Base-by-base conservation (phyloP, 2,888 invertebrate genomes). In the Oscheius sp. region DNA sequence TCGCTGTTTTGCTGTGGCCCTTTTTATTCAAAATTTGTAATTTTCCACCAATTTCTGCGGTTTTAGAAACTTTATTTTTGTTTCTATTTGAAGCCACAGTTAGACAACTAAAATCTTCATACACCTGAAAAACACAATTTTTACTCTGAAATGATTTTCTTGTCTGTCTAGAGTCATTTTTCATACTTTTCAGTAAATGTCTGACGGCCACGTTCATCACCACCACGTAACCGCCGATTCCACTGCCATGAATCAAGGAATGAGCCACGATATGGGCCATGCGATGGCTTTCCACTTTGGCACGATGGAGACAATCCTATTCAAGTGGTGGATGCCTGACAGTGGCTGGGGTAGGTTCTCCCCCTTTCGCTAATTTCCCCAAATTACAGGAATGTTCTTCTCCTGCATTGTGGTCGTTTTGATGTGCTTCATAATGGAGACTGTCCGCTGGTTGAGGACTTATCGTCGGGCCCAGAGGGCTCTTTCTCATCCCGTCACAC, bases 301-400 rank as follows among this genome's bases (percentile, higher is more conserved):
- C 16, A 72, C 72, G 9, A 72, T 71, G 29, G 86, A 87, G 66
- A 83, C 83, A 1, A 83, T 87, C 46, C 78, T 87, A 6, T 87
- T 87, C 76, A 73, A 73, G 35, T 86, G 85, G 76, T 87, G 86
- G 86, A 78, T 77, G 74, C 81, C 80, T 6, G 63, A 71, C 23
- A 23, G 29, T 52, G 66, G 25, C 18, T 52, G 25, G n/a, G 66
- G 66, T 66, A 13, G 27, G 46, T n/a, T n/a, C n/a, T n/a, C n/a
- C n/a, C n/a, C n/a, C n/a, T n/a, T n/a, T 45, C 13, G 13, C 7
- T 12, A 45, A 45, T 45, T 13, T 45, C 45, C 45, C 7, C 35
- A 27, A 21, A n/a, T 35, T 80, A 72, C 68, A 86, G 86, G 85
- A 16, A 79, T 87, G 45, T 72, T 84, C 21, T 49, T 83, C 41